These are phyloP conservation scores for Conger conger DNA, from an alignment of 2,113 vertebrate genomes.

Conservation along the genomic window DNA sequence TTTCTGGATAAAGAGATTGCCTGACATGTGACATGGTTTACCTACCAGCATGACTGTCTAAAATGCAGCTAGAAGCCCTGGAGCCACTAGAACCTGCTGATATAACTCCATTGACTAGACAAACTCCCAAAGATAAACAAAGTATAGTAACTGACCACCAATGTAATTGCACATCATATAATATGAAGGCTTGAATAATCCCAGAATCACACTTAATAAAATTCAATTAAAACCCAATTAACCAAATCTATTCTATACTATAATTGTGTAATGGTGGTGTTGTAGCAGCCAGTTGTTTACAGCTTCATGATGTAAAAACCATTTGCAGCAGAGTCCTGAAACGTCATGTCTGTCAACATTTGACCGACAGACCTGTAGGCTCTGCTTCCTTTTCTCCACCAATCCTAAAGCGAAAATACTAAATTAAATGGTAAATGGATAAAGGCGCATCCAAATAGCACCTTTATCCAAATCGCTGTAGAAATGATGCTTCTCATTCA, in stretches of 20 bases:
- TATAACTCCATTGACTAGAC: neutral
- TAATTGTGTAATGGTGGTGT: neutral
- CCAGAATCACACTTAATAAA: neutral
- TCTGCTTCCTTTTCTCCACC: too few relatives aligned
- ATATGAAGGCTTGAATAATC: neutral
- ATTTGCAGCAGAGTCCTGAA: too few relatives aligned
- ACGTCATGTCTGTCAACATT: too few relatives aligned
- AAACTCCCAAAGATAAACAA: neutral
- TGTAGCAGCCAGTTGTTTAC: neutral
- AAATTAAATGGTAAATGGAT: too few relatives aligned
- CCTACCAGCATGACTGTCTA: constrained; percentile 15
- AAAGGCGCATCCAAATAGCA: too few relatives aligned
- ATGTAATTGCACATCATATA: neutral
- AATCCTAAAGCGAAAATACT: too few relatives aligned
- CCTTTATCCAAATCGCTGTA: too few relatives aligned
- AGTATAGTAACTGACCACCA: neutral
- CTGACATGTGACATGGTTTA: constrained; percentile 32
- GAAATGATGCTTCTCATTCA: too few relatives aligned
- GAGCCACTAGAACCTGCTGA: neutral
- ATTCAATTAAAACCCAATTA: neutral
- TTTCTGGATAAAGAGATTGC: constrained; percentile 28
- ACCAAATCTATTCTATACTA: neutral
- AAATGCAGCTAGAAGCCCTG: constrained; percentile 13
- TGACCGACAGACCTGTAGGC: too few relatives aligned
- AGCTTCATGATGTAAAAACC: neutral